phyloP scores from a whole-genome alignment of 2,113 vertebrate genomes.

The Burhinus oedicnemus region DNA sequence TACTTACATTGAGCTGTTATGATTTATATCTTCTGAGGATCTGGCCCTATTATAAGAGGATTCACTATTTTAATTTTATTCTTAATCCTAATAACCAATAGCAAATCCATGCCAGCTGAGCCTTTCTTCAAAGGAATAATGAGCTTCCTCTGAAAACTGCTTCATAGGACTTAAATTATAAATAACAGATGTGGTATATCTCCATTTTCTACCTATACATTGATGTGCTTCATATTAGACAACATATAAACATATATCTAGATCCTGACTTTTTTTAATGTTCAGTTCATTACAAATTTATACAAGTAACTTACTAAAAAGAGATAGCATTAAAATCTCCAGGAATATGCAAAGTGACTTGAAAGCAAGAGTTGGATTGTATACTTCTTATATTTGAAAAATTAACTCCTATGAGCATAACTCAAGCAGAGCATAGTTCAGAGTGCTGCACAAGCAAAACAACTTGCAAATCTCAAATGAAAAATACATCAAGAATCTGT shows the following conservation, averaged over 20 bases:
- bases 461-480: neutral
- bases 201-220: neutral
- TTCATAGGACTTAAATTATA: neutral
- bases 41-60: neutral
- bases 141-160: neutral
- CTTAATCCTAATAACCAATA: constrained; percentile 29
- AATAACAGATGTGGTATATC: neutral
- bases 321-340: neutral
- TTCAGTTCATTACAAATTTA: neutral
- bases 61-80: constrained; percentile 18
- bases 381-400: neutral
- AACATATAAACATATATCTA: neutral
- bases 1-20: neutral
- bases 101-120: neutral
- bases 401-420: neutral
- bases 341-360: neutral
- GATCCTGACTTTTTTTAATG: neutral
- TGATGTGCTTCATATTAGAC: neutral
- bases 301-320: neutral
- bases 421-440: neutral
- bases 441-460: neutral
- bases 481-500: neutral
- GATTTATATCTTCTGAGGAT: constrained; percentile 3
- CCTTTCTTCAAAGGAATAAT: constrained; percentile 23
- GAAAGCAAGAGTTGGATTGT: neutral